Base-by-base conservation (phyloP, 2,113 vertebrate genomes). In the Benitochromis conjunctus region DNA sequence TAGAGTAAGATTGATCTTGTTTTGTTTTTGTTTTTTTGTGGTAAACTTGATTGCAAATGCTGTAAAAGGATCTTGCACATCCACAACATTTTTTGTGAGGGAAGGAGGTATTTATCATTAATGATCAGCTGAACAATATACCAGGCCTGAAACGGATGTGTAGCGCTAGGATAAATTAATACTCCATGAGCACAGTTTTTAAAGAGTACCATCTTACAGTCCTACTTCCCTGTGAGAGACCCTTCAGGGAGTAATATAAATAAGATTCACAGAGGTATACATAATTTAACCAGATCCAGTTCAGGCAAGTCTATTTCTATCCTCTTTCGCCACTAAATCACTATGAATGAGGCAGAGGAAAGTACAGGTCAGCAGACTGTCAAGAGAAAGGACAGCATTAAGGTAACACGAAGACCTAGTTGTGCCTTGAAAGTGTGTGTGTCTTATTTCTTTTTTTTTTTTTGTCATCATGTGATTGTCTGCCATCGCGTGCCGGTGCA, bases 221-320 rank as follows among this genome's bases (percentile, higher is more conserved):
- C 79, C 57, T 66, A 12, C 55, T 78, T 87, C 56, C 55, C 55
- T 53, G 76, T 26, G 48, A 86, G 74, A 82, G 83, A 87, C 54
- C 43, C 81, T 81, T 81, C 85, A 85, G 89, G 86, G 86, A 86
- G 64, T 86, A 81, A 85, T 91, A 92, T 90, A 94, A 95, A 95
- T 92, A 94, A 86, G 76, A 86, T 86, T 91, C 81, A 91, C 80
- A 83, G 81, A 86, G 84, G 84, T 92, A 83, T 92, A 91, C 86
- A 95, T 94, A 91, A 94, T 92, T 92, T 84, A 94, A 91, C 84
- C 81, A 66, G 81, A 90, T 89, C 85, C 86, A 92, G 92, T 82
- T 83, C 88, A 82, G 56, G 74, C 55, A 84, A 62, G 82, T 90
- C 90, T 86, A 87, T 91, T 93, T 92, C 88, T 62, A 89, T 90